Conservation (phyloP, 1,140 invertebrate species). For the Drosophila pseudoobscura region DNA sequence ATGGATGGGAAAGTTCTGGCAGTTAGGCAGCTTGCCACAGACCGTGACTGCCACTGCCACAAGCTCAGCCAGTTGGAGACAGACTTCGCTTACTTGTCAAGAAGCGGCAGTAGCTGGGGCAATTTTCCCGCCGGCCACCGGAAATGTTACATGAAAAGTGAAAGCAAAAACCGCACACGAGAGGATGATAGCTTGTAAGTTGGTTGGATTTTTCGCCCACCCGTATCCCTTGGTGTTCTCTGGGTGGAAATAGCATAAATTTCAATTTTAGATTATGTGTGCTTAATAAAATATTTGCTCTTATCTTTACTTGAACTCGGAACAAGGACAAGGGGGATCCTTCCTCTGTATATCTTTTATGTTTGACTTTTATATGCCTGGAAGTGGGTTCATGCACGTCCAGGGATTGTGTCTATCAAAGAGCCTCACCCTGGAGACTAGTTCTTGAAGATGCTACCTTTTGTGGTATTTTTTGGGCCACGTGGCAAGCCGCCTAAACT, state of each 20-base stretch:
- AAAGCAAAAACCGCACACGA: slow-evolving; percentile 57
- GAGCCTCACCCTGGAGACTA: too few relatives aligned
- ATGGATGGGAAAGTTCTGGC: slow-evolving; percentile 46
- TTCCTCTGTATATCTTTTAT: slow-evolving; percentile 31
- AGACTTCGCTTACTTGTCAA: slow-evolving; percentile 65
- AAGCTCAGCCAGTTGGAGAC: slow-evolving; percentile 23
- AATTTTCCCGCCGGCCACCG: slow-evolving; percentile 60
- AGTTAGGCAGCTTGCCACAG: slow-evolving; percentile 43
- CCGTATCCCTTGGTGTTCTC: not conserved
- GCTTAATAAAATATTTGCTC: slow-evolving; percentile 75
- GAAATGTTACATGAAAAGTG: slow-evolving; percentile 65
- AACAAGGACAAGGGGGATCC: not conserved
- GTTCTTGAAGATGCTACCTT: not conserved
- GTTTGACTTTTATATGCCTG: slow-evolving; percentile 47
- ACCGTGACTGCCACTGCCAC: not conserved
- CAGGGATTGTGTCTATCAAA: slow-evolving; percentile 6
- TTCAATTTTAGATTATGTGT: slow-evolving; percentile 78
- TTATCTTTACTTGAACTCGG: slow-evolving; percentile 34
- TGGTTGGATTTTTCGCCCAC: slow-evolving; percentile 21
- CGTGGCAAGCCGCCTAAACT: slow-evolving; percentile 24
- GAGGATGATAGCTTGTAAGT: slow-evolving; percentile 66
- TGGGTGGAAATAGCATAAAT: slow-evolving; percentile 64
- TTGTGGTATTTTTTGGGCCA: not conserved
- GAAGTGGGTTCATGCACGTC: slow-evolving; percentile 14
- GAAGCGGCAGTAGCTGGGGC: slow-evolving; percentile 44